These are phyloP conservation scores for Hippolais icterina DNA, from an alignment of 2,113 vertebrate species.

Conservation along the genomic window DNA sequence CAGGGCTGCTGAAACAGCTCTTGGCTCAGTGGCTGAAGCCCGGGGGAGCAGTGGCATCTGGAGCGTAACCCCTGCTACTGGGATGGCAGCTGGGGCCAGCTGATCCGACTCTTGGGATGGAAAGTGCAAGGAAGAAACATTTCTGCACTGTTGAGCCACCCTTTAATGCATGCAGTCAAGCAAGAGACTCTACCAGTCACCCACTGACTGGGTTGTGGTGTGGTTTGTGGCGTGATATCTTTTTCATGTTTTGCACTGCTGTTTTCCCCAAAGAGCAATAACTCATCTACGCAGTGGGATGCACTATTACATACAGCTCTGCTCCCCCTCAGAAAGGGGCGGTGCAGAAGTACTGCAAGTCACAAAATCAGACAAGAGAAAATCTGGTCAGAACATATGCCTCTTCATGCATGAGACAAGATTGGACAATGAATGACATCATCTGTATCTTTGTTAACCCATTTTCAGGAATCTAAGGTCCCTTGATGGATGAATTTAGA, in stretches of 20 bases:
- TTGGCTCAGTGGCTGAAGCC: neutral
- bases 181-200: neutral
- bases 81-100: neutral
- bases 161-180: neutral
- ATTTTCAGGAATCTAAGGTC: constrained; percentile 1
- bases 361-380: neutral
- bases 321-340: neutral
- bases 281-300: neutral
- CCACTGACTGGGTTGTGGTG: neutral
- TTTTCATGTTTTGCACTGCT: neutral
- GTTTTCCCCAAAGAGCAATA: neutral
- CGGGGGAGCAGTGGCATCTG: neutral
- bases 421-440: neutral
- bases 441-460: neutral
- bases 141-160: neutral
- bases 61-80: neutral
- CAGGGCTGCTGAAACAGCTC: neutral
- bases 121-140: neutral
- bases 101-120: neutral
- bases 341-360: neutral
- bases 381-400: neutral
- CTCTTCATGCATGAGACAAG: neutral
- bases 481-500: neutral
- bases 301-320: neutral
- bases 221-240: neutral